phyloP scores from a whole-genome alignment of 2,888 invertebrate genomes.

The Coelinius sp. region DNA sequence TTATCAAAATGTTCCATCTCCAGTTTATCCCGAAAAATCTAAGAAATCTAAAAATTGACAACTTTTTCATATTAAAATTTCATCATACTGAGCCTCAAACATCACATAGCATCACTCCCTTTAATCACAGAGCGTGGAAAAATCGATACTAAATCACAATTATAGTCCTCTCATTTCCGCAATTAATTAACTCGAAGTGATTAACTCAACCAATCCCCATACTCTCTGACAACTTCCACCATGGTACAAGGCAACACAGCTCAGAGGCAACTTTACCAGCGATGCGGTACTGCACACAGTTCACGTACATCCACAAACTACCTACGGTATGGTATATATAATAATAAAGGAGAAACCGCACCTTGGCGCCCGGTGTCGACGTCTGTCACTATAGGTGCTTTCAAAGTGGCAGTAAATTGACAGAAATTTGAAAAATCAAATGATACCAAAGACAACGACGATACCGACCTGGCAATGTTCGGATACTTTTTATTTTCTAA shows the following conservation, averaged over 20 bases:
- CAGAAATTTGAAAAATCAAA: too few species aligned
- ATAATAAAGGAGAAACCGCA: constrained; percentile 21
- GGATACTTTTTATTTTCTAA: too few species aligned
- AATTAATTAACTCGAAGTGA: constrained; percentile 18
- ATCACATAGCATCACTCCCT: background rate
- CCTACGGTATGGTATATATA: constrained; percentile 14
- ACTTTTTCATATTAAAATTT: background rate
- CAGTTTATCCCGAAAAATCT: constrained; percentile 68
- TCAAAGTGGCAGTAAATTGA: too few species aligned
- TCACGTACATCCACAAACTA: constrained; percentile 23
- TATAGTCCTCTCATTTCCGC: background rate
- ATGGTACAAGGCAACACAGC: background rate
- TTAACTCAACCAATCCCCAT: constrained; percentile 18
- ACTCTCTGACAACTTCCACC: constrained; percentile 14
- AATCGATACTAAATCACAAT: background rate
- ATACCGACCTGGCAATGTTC: too few species aligned
- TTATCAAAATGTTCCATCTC: constrained; percentile 73
- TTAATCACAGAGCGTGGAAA: background rate
- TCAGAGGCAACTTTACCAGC: constrained; percentile 19
- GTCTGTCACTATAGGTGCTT: constrained; percentile 22
- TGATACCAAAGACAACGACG: too few species aligned
- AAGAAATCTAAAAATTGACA: constrained; percentile 23
- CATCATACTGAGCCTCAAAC: background rate
- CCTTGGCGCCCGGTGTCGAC: background rate
- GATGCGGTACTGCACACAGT: background rate